A percentile compares a stretch with the other conserved stretches of the same genome.
Evolutionary conservation across 2,888 invertebrate species (phyloP).

Genomic region (Temnothorax ravouxi): DNA sequence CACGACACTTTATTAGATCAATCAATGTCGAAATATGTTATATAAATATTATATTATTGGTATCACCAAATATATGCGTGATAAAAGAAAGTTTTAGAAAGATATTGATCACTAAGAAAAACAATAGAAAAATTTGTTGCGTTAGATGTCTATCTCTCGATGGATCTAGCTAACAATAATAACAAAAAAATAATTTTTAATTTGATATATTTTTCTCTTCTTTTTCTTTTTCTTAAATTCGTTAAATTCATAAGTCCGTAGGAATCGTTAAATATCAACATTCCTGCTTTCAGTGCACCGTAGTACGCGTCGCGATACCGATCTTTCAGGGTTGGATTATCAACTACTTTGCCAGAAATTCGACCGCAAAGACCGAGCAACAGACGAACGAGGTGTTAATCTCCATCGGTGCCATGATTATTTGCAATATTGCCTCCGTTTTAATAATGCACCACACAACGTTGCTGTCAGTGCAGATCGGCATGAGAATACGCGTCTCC

Average conservation of each 20-base stretch:
- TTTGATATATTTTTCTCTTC: background rate
- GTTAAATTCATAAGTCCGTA: background rate
- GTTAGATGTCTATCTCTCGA: too few relatives aligned
- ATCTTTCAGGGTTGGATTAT: slow-evolving; percentile 79
- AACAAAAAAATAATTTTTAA: background rate
- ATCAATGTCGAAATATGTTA: background rate
- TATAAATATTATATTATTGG: background rate
- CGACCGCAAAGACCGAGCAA: slow-evolving; percentile 80
- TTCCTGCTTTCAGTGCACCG: background rate
- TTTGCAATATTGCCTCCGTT: slow-evolving; percentile 83
- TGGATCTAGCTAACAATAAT: background rate
- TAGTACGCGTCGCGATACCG: slow-evolving; percentile 71
- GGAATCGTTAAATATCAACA: background rate
- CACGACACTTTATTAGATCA: background rate
- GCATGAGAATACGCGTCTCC: slow-evolving; percentile 90
- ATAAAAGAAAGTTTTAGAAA: background rate
- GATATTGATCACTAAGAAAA: background rate
- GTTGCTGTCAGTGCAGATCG: slow-evolving; percentile 86
- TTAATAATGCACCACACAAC: slow-evolving; percentile 86
- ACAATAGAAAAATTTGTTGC: background rate
- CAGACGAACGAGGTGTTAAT: slow-evolving; percentile 88
- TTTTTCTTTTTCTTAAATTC: background rate
- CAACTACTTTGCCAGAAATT: slow-evolving; percentile 75
- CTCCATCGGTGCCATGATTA: slow-evolving; percentile 83
- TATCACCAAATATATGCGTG: background rate